A percentile compares a stretch with the other conserved stretches of the same genome.
Evolutionary conservation across 1,140 invertebrate genomes (phyloP).

Genomic region (Daktulosphaira vitifoliae): DNA sequence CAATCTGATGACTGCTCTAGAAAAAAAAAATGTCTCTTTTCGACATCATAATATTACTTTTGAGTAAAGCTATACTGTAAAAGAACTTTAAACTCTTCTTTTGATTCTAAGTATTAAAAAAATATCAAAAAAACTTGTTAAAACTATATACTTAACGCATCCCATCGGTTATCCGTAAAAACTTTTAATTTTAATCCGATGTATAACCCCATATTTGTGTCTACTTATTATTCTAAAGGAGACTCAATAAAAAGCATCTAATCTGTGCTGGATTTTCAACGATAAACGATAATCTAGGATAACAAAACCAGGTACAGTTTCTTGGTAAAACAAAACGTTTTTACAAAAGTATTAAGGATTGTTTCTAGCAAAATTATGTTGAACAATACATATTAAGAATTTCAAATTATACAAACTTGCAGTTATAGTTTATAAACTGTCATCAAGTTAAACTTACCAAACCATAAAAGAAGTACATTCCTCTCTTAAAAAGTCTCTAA

Average conservation of each 20-base stretch:
- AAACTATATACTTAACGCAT: constrained; percentile 19
- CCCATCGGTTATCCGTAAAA: neutral
- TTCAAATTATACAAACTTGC: neutral
- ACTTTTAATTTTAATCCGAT: neutral
- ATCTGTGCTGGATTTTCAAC: constrained; percentile 1
- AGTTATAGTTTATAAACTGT: no score
- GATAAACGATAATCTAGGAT: constrained; percentile 22
- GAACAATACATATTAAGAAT: neutral
- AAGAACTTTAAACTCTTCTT: constrained; percentile 5
- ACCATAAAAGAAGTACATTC: no score
- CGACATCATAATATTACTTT: neutral
- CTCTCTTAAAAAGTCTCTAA: no score
- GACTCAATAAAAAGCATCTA: neutral
- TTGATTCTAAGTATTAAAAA: neutral
- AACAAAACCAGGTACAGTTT: neutral
- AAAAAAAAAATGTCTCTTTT: neutral
- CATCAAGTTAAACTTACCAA: no score
- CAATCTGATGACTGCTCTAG: neutral
- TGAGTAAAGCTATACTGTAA: neutral
- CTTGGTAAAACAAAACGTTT: constrained; percentile 9
- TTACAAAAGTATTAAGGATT: neutral
- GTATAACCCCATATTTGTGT: neutral
- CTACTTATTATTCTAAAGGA: constrained; percentile 20
- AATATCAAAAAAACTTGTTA: no score
- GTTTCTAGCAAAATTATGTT: neutral